Evolutionary conservation across 2,113 vertebrate species (phyloP).

Genomic region (Micronisus gabar): DNA sequence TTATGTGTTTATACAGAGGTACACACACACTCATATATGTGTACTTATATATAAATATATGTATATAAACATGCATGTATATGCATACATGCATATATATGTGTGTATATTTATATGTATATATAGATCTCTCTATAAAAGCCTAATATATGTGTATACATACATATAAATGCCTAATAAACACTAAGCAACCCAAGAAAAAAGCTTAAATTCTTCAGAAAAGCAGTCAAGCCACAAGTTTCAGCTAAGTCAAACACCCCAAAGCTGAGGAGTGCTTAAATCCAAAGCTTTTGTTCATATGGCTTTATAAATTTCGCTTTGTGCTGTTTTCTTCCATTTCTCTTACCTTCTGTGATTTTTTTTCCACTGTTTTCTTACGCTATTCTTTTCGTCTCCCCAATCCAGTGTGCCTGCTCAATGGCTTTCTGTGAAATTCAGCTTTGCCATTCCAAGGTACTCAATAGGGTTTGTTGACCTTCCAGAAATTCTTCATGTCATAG

Average conservation of each 20-base stretch:
- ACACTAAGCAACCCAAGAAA: neutral
- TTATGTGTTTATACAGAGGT: neutral
- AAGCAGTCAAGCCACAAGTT: neutral
- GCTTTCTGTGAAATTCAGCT: neutral
- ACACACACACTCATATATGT: neutral
- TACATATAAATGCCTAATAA: neutral
- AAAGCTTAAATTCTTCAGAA: neutral
- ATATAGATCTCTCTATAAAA: neutral
- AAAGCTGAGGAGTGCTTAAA: neutral
- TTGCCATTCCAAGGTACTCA: neutral
- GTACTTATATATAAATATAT: neutral
- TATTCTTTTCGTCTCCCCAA: accelerated
- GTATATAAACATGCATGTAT: neutral
- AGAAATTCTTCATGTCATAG: neutral
- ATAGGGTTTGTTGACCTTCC: neutral
- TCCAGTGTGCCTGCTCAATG: neutral
- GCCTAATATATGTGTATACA: too few relatives aligned
- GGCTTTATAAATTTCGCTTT: neutral
- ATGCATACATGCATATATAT: neutral
- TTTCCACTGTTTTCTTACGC: neutral
- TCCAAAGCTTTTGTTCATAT: neutral
- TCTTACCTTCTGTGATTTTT: slow-evolving; percentile 16
- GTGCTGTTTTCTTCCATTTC: neutral
- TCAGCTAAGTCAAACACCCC: neutral
- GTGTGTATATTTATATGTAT: neutral